phyloP scores from a whole-genome alignment of 2,113 vertebrate genomes.

The Tyto alba region DNA sequence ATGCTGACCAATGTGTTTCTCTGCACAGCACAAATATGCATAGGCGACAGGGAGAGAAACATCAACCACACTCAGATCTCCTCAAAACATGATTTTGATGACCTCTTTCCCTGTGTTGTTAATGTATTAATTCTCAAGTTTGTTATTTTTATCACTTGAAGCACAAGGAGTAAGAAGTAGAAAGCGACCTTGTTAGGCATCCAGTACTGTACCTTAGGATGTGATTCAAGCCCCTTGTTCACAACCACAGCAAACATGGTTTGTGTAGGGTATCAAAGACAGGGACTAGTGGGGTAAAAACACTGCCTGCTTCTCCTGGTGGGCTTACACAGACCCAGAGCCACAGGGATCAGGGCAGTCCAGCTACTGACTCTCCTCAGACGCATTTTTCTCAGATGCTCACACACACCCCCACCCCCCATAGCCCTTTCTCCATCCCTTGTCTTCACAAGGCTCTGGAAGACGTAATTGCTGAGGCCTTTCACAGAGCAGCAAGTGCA shows the following conservation, averaged over 20 bases:
- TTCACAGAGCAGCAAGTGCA: not conserved
- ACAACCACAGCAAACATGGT: not conserved
- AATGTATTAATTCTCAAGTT: not conserved
- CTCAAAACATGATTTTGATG: not conserved
- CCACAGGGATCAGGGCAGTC: not conserved
- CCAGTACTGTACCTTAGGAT: not conserved
- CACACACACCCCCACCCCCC: not conserved
- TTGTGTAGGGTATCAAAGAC: not conserved
- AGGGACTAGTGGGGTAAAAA: not conserved
- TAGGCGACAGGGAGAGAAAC: not conserved
- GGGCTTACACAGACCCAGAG: not conserved
- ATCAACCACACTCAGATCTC: not conserved
- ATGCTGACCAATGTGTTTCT: not conserved
- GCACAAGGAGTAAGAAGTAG: not conserved
- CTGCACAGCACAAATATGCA: accelerated
- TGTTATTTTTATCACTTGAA: not conserved
- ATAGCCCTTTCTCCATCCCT: not conserved
- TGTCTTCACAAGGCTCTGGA: not conserved
- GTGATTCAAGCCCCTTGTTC: not conserved
- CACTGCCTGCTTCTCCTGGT: not conserved
- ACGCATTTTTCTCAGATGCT: not conserved
- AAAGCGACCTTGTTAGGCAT: not conserved
- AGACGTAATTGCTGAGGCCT: not conserved
- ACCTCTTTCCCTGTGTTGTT: not conserved
- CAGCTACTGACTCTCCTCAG: not conserved